Evolutionary conservation across 2,797 vertebrate species (phyloP), one percentile per base, ranked within the genome.

Genomic region (Diplodus sargus): DNA sequence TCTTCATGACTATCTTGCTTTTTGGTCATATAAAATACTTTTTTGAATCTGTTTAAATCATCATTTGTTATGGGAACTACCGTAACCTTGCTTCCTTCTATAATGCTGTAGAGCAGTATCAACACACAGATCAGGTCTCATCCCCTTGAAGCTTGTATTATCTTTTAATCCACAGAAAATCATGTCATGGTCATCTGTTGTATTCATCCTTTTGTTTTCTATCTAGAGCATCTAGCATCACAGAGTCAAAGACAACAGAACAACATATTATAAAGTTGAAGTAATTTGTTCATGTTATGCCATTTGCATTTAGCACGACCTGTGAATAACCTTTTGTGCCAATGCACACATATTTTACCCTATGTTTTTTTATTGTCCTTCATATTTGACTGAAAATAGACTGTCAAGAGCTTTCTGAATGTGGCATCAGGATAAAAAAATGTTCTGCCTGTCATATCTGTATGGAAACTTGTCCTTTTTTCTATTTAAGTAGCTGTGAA

Each of bases 401-500:
- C 52, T 67, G 47, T 73, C 17, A 65, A 68, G 45, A 59, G 30
- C 5, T 14, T 67, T 72, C 51, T 56, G 20, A 69, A 59, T 49
- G 22, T 66, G 53, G 63, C 49, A 30, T 28, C 53, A n/a, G 39
- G 68, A 53, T 72, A 70, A 70, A 63, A 75, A 78, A 15, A 42
- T 5, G 47, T 61, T 70, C 16, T 70, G 20, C 59, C 71, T n/a
- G 34, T 79, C 15, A 42, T 64, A 76, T 81, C 68, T 69, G 64
- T 76, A 49, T 74, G 54, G 43, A 83, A 79, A 79, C 56, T 63
- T 71, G 23, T 72, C 59, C 60, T 71, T 74, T 28, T 59, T 73
- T 76, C 16, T 76, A 39, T 82, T 80, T 61, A 84, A 70, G 42
- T 43, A 69, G 48, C 72, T 74, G 63, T 70, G 81, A 89, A 87